Conservation (phyloP, 1,140 invertebrate genomes). For the Zaprionus ghesquierei region DNA sequence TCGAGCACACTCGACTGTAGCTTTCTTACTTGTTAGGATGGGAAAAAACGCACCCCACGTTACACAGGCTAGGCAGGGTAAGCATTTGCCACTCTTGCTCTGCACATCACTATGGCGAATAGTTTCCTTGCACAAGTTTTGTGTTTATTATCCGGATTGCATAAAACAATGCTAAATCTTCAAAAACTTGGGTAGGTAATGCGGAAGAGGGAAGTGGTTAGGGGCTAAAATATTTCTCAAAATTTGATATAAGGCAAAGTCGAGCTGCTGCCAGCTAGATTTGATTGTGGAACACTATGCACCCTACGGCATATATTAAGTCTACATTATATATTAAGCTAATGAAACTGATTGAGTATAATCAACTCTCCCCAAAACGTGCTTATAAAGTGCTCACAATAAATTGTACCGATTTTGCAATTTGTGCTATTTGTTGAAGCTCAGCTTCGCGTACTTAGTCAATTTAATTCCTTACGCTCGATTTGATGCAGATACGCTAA, state of each 20-base stretch:
- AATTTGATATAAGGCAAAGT: not conserved
- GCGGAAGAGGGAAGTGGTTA: not conserved
- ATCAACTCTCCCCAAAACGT: not conserved
- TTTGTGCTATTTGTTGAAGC: not conserved
- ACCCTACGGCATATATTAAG: not conserved
- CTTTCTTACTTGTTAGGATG: no score
- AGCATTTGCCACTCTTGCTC: not conserved
- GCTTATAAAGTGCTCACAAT: not conserved
- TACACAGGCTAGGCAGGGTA: not conserved
- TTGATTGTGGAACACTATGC: not conserved
- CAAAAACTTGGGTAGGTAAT: not conserved
- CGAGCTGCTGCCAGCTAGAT: not conserved
- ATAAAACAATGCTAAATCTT: not conserved
- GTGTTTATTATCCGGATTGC: not conserved
- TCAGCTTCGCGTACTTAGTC: not conserved
- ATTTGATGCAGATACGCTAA: conserved; percentile 29
- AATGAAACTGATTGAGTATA: not conserved
- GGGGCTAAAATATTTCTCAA: not conserved
- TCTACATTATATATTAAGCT: not conserved
- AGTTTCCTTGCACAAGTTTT: not conserved
- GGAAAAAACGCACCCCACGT: not conserved
- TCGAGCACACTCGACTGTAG: no score
- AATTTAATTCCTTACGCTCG: conserved; percentile 27
- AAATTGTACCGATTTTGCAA: not conserved
- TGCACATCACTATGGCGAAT: not conserved